Base-by-base conservation (phyloP, 2,797 vertebrate genomes). In the Linurgus olivaceus region DNA sequence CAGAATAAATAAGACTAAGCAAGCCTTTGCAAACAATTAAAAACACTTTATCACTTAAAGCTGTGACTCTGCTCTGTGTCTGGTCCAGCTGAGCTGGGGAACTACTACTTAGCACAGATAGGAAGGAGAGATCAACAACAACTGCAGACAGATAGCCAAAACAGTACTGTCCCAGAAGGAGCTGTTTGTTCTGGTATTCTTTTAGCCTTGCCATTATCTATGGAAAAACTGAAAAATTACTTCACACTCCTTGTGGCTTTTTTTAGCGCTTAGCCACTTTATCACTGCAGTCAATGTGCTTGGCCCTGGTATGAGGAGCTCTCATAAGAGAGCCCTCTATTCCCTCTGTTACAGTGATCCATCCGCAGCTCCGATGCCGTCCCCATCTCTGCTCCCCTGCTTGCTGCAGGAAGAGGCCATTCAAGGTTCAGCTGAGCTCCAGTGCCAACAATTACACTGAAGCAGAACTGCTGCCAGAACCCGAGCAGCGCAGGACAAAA, bases 1-100 rank as follows among this genome's bases (percentile, higher is more conserved):
- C 88, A 98, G 65, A 97, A 94, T 91, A 96, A 94, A 96, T 92
- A 96, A 97, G 95, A 97, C 85, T 83, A 96, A 97, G 92, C 96
- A 98, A 95, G 91, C 96, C 93, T 96, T 96, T 96, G 96, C 79
- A 92, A 92, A 96, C 85, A 94, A 79, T 93, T 87, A 91, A 88
- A 87, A 93, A 76, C 87, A 96, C 89, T 97, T 88, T 67, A 93
- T 87, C 88, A 79, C 70, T 96, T 96, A 90, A 94, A 96, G 93
- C 92, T 96, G 74, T 87, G 71, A 88, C 88, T 97, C 68, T 48
- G 94, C 58, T 94, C 88, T 86, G 45, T 72, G 89, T 84, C 81
- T 93, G 11, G 35, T 88, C 70, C 82, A 55, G 65, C 93, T 1
- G 2, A 67, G 47, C 75, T 95, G 21, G 86, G 67, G 96, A 96